Evolutionary conservation across 2,888 invertebrate genomes (phyloP), one percentile per base, ranked within the genome.

Genomic region (Hetaerina titia): DNA sequence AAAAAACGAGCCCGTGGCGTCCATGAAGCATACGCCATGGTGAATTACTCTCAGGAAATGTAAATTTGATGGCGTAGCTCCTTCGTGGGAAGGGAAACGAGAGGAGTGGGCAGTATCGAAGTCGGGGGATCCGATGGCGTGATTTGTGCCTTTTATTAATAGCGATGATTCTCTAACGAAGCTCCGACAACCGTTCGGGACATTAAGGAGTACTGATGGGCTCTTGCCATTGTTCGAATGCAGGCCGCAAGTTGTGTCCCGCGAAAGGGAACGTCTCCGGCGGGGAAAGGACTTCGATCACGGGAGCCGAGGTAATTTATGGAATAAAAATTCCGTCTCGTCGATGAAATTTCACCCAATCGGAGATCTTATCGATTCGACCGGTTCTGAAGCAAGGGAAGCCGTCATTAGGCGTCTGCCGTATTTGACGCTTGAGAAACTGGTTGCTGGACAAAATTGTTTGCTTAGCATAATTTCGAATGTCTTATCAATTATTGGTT

Each of bases 341-440:
- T 81, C 81, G 81, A 81, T 81, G 81, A 81, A 81, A 81, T 81
- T 81, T 81, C 31, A 81, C 81, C 81, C 81, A 81, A 22, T 22
- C 31, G 11, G 81, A 81, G 81, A 81, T 81, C 81, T 81, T 81
- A 81, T 81, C 81, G 81, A 81, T 11, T 31, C 81, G 81, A 81
- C 81, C 81, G 81, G 81, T 31, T 81, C 81, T 31, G 69, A 69
- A 25, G 81, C 81, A 31, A 69, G 69, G 69, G 69, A n/a, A 69
- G 69, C 69, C 69, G 81, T 15, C 81, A 81, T 31, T 81, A 81
- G 81, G 31, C 6, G 69, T n/a, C n/a, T 69, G 69, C n/a, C 69
- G 69, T 69, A n/a, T 69, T 81, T 81, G 7, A 81, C 81, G 31
- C 25, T 81, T 8, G 31, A 45, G 45, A n/a, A 81, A 81, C 81